phyloP scores from a whole-genome alignment of 1,140 invertebrate species.

The Hypothenemus hampei region DNA sequence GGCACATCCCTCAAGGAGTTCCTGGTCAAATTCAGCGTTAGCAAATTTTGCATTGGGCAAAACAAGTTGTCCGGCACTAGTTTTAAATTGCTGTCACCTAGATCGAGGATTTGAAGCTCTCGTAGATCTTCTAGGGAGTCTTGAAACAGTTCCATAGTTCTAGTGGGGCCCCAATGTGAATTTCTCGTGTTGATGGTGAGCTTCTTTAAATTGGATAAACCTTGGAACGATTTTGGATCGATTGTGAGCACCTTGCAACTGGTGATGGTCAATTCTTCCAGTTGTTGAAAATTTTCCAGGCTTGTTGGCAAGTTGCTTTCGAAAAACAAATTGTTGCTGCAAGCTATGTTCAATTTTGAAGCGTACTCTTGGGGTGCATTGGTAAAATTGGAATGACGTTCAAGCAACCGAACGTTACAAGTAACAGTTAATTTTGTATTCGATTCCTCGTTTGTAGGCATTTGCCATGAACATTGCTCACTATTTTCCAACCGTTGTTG shows the following conservation, averaged over 20 bases:
- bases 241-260: conserved; percentile 75
- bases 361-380: conserved; percentile 67
- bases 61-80: conserved; percentile 68
- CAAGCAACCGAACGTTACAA: conserved; percentile 66
- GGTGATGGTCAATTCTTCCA: conserved; percentile 68
- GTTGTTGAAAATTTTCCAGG: conserved; percentile 65
- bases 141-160: conserved; percentile 62
- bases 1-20: conserved; percentile 72
- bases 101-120: conserved; percentile 71
- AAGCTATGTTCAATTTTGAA: conserved; percentile 62
- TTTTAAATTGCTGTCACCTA: conserved; percentile 77
- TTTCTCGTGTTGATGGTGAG: conserved; percentile 72
- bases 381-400: conserved; percentile 53
- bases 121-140: conserved; percentile 66
- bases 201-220: conserved; percentile 67
- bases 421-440: conserved; percentile 53
- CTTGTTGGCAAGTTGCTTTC: conserved; percentile 69
- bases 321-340: conserved; percentile 72
- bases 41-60: conserved; percentile 71
- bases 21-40: conserved; percentile 75
- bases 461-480: conserved; percentile 55
- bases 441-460: conserved; percentile 56
- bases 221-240: conserved; percentile 70
- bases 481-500: too few species aligned
- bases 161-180: conserved; percentile 67